Evolutionary conservation across 2,888 invertebrate genomes (phyloP), one percentile per base, ranked within the genome.

Genomic region (Pollenia amentaria): DNA sequence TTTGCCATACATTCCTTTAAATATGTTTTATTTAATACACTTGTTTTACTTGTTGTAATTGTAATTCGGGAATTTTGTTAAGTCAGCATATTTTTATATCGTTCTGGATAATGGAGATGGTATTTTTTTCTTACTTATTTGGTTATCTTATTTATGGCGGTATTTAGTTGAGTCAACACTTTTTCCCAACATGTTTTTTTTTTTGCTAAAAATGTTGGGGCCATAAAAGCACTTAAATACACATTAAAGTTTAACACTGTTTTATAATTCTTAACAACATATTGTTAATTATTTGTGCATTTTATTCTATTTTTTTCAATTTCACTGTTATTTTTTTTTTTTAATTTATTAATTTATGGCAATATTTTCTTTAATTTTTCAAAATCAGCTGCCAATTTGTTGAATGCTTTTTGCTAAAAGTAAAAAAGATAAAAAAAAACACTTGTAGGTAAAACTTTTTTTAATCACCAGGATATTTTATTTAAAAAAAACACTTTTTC

Each of bases 1-100:
- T 85, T 60, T 51, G 60, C 42, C 60, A 51, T 76, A 62, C 62
- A 76, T 48, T 70, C 1, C 9, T 53, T 53, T 14, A 16, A 21
- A 18, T 55, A 70, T 55, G n/a, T 46, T n/a, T 69, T 75, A 51
- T 44, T 51, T 44, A 40, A 9, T 51, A 11, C 18, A 55, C 46
- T 77, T 12, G 51, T n/a, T 16, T 8, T 12, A 55, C 16, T 16
- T 40, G 38, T 40, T 62, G 11, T 44, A 42, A 64, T 44, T 64
- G 11, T 64, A 29, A n/a, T 42, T 65, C 12, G 3, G n/a, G 14
- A 65, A 38, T 65, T 55, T 0, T 55, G 38, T 64, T 38, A 11
- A 79, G 78, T 79, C 75, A 86, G 79, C 86, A 83, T 53, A 72
- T 67, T 77, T 67, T 72, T 53, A 53, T 29, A 29, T n/a, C 29